A percentile compares a stretch with the other conserved stretches of the same genome.
Conservation (phyloP, 2,797 vertebrate genomes). For the Gymnoscopelus braueri region DNA sequence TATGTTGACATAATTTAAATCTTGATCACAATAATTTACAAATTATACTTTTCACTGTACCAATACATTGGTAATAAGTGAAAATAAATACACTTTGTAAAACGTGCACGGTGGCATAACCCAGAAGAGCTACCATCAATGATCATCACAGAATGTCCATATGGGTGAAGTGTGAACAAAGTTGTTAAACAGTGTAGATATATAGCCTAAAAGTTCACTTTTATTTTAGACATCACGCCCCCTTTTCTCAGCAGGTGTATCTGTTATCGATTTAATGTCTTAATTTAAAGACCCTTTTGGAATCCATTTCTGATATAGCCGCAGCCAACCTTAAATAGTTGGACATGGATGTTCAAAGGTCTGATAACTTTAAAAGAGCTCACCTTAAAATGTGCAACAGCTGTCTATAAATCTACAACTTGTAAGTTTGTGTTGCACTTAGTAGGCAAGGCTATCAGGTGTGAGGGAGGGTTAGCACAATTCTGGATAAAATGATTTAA, state of each 20-base stretch:
- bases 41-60: background rate
- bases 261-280: slow-evolving; percentile 88
- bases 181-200: slow-evolving; percentile 54
- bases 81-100: background rate
- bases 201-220: slow-evolving; percentile 32
- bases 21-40: background rate
- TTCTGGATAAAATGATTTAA: background rate
- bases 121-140: too few species aligned
- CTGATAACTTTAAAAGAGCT: background rate
- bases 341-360: background rate
- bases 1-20: background rate
- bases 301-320: slow-evolving; percentile 76
- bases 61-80: too few species aligned
- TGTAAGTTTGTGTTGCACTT: background rate
- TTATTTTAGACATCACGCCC: slow-evolving; percentile 62
- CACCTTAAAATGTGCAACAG: background rate
- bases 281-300: slow-evolving; percentile 82
- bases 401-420: too few species aligned
- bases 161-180: slow-evolving; percentile 53
- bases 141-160: slow-evolving; percentile 32
- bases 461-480: background rate
- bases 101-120: background rate
- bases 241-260: slow-evolving; percentile 82
- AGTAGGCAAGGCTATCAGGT: background rate
- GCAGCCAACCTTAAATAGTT: slow-evolving; percentile 24